Evolutionary conservation across 1,140 invertebrate genomes (phyloP).

Genomic region (Gryon sp.): DNA sequence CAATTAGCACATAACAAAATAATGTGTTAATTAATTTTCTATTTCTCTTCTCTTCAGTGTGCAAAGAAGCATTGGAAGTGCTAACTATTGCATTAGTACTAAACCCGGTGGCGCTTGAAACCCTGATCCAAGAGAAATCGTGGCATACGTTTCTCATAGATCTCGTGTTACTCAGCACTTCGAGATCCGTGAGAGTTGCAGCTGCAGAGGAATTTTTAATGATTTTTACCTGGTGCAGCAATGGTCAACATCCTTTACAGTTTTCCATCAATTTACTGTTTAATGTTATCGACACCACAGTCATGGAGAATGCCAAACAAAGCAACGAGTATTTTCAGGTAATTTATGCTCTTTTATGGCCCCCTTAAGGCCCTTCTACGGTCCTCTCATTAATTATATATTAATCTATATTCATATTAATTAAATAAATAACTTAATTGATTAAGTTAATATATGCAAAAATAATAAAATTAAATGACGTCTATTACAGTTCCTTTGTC

Average conservation of each 20-base stretch:
- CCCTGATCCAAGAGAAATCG: slow-evolving; percentile 82
- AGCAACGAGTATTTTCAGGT: slow-evolving; percentile 90
- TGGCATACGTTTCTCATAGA: slow-evolving; percentile 89
- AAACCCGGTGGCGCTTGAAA: slow-evolving; percentile 89
- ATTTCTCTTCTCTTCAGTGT: no score
- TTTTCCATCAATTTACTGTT: slow-evolving; percentile 89
- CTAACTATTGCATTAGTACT: slow-evolving; percentile 91
- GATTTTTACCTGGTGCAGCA: slow-evolving; percentile 86
- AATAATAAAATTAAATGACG: no score
- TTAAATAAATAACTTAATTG: neutral
- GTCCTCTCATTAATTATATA: neutral
- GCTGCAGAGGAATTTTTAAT: slow-evolving; percentile 91
- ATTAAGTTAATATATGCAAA: no score
- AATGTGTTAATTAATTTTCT: no score
- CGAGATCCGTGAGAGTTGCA: slow-evolving; percentile 85
- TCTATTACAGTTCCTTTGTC: slow-evolving; percentile 85
- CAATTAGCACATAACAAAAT: no score
- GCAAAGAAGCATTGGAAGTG: slow-evolving; percentile 95
- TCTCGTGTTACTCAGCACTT: slow-evolving; percentile 89
- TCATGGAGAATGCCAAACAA: slow-evolving; percentile 87
- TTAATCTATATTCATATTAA: neutral
- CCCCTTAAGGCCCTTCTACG: no score
- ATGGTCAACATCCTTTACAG: slow-evolving; percentile 82
- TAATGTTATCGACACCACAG: slow-evolving; percentile 86
- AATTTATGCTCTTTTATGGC: no score